phyloP scores from a whole-genome alignment of 1,140 invertebrate genomes.

The Scaptomyza pallida region DNA sequence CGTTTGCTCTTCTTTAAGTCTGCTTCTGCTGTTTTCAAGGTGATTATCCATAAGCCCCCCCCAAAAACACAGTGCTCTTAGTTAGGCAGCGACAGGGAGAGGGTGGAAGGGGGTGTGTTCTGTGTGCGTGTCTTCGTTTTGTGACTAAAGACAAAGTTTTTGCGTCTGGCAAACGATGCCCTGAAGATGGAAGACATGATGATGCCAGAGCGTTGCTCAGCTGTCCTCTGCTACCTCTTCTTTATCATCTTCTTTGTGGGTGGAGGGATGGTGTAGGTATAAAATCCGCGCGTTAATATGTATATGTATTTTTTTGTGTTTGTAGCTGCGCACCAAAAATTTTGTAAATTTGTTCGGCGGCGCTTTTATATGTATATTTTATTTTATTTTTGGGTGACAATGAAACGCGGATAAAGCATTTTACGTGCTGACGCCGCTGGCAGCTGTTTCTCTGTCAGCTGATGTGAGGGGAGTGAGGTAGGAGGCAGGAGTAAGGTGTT shows the following conservation, averaged over 20 bases:
- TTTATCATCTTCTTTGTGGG: background rate
- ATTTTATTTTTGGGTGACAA: slow-evolving; percentile 66
- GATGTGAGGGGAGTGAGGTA: background rate
- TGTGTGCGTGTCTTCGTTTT: slow-evolving; percentile 25
- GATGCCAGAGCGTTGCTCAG: background rate
- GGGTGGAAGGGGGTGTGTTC: background rate
- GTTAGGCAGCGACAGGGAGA: slow-evolving; percentile 20
- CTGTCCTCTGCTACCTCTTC: background rate
- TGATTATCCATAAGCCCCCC: slow-evolving; percentile 77
- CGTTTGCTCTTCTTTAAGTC: slow-evolving; percentile 21
- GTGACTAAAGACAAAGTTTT: slow-evolving; percentile 80
- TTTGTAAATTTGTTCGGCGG: slow-evolving; percentile 70
- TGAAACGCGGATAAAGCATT: slow-evolving; percentile 81
- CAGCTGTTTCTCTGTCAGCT: slow-evolving; percentile 32
- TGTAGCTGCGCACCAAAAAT: slow-evolving; percentile 46
- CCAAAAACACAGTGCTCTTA: slow-evolving; percentile 29
- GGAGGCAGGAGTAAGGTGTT: too few species aligned
- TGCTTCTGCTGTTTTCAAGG: slow-evolving; percentile 52
- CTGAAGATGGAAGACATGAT: slow-evolving; percentile 45
- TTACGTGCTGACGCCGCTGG: slow-evolving; percentile 67
- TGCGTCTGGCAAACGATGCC: slow-evolving; percentile 46
- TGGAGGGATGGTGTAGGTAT: slow-evolving; percentile 33
- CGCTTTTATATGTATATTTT: slow-evolving; percentile 24
- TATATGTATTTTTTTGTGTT: slow-evolving; percentile 40
- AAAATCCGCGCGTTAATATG: slow-evolving; percentile 70